phyloP scores from a whole-genome alignment of 2,888 invertebrate species.

The Sinelater perroti region DNA sequence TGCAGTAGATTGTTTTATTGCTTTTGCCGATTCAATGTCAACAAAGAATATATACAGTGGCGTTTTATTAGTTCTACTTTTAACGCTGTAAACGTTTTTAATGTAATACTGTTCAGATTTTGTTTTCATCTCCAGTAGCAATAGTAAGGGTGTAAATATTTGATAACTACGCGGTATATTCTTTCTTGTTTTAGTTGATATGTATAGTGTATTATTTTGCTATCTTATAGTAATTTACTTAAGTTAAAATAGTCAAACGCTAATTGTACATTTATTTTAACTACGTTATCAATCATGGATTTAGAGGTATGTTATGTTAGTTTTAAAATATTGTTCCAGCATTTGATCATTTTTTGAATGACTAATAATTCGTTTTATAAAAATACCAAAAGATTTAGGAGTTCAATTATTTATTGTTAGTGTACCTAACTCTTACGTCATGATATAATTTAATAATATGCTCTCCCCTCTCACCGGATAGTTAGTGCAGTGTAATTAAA shows the following conservation, averaged over 20 bases:
- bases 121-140: background rate
- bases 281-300: constrained; percentile 3
- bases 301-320: background rate
- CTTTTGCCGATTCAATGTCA: background rate
- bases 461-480: too few species aligned
- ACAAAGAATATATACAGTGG: background rate
- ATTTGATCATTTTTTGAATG: constrained; percentile 6
- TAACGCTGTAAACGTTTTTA: background rate
- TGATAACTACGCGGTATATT: constrained; percentile 1
- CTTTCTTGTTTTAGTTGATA: constrained; percentile 6
- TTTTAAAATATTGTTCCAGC: background rate
- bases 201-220: constrained; percentile 2
- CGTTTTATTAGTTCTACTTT: background rate
- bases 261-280: background rate
- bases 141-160: constrained; percentile 2
- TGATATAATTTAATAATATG: too few species aligned
- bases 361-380: too few species aligned
- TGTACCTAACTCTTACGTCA: too few species aligned
- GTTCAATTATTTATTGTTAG: too few species aligned
- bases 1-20: too few species aligned
- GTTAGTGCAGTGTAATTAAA: too few species aligned
- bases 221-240: background rate
- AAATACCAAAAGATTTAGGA: too few species aligned
- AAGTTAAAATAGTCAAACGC: background rate
- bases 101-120: constrained; percentile 2